Conservation (phyloP, 2,797 vertebrate species). For the Dryobates pubescens region DNA sequence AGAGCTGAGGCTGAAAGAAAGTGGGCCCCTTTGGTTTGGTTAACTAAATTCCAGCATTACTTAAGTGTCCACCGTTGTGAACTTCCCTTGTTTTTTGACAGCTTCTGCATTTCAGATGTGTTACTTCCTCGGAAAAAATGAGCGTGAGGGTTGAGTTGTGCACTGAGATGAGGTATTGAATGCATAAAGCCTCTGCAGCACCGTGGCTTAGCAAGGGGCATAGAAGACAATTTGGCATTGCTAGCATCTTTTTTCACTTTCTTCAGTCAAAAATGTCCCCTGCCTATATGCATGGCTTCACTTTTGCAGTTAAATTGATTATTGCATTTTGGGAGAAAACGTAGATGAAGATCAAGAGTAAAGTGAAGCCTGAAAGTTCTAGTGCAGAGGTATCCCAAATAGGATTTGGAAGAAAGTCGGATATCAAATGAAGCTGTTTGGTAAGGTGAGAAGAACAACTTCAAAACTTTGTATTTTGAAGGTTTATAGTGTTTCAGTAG, state of each 20-base stretch:
- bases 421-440: neutral
- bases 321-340: neutral
- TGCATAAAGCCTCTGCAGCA: neutral
- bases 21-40: neutral
- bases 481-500: neutral
- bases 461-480: neutral
- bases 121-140: neutral
- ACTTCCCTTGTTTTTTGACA: neutral
- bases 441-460: neutral
- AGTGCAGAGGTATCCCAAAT: neutral
- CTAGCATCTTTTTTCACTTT: neutral
- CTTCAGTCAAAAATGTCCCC: neutral
- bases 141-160: neutral
- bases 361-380: neutral
- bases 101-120: neutral
- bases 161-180: neutral
- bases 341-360: neutral
- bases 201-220: neutral
- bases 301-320: neutral
- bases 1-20: neutral
- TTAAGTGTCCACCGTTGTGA: neutral
- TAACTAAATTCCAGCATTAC: neutral
- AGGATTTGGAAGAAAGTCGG: neutral
- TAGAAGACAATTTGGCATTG: neutral
- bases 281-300: neutral